A percentile compares a stretch with the other conserved stretches of the same genome.
phyloP scores from a whole-genome alignment of 2,888 invertebrate genomes.

The Cordilura impudica region DNA sequence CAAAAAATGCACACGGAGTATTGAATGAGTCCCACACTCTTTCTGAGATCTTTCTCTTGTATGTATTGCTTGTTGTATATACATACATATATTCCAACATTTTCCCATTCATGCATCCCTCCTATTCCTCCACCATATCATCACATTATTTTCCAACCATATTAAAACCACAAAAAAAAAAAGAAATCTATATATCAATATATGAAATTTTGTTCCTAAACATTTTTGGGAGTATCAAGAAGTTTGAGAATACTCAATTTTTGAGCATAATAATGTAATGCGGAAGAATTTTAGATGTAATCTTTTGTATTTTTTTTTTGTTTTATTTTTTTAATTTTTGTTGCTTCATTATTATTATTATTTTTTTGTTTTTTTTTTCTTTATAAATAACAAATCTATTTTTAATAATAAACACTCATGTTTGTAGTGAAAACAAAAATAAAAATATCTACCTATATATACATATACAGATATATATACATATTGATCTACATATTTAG shows the following conservation, averaged over 20 bases:
- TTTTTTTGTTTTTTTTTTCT: conserved; percentile 30
- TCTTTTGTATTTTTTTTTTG: conserved; percentile 10
- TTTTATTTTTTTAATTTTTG: conserved; percentile 21
- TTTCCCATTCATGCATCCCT: not conserved
- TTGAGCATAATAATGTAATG: conserved; percentile 13
- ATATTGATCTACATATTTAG: not conserved
- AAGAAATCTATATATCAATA: too few relatives aligned
- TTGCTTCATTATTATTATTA: conserved; percentile 35
- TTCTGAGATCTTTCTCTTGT: conserved; percentile 30
- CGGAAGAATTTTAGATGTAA: conserved; percentile 53
- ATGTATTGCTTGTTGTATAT: not conserved
- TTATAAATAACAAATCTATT: conserved; percentile 60
- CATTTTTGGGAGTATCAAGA: conserved; percentile 16
- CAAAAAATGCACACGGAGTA: conserved; percentile 26
- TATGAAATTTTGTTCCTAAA: conserved; percentile 1
- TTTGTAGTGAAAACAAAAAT: conserved; percentile 47
- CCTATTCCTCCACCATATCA: not conserved
- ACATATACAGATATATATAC: not conserved
- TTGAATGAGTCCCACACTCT: not conserved
- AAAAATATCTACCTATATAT: not conserved
- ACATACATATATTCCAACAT: not conserved
- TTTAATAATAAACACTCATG: conserved; percentile 61
- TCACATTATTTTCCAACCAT: not conserved
- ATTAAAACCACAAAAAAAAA: not conserved
- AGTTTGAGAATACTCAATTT: not conserved